Evolutionary conservation across 2,888 invertebrate genomes (phyloP).

Genomic region (Amphimallon solstitiale): DNA sequence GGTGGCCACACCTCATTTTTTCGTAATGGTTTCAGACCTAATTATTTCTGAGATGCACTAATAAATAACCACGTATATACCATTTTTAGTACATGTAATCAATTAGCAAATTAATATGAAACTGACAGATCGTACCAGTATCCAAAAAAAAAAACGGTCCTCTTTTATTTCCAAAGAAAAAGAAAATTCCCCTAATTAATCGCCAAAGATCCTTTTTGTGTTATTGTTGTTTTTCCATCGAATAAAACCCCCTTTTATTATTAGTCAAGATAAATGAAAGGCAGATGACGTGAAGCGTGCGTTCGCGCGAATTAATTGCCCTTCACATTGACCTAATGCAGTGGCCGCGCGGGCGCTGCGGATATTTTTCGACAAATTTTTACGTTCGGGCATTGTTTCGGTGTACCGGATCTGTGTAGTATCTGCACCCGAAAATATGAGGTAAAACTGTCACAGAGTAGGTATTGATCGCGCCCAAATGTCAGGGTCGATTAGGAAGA

Average conservation of each 20-base stretch:
- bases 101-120: too few relatives aligned
- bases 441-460: constrained; percentile 27
- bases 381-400: neutral
- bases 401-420: neutral
- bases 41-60: too few relatives aligned
- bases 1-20: too few relatives aligned
- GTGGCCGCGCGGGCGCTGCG: neutral
- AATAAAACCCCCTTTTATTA: constrained; percentile 18
- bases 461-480: constrained; percentile 26
- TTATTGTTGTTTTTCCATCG: constrained; percentile 21
- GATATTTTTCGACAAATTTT: constrained; percentile 23
- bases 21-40: too few relatives aligned
- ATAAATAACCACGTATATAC: neutral
- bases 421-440: constrained; percentile 21
- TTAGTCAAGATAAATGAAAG: constrained; percentile 28
- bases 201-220: neutral
- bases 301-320: constrained; percentile 22
- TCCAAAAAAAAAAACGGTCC: too few relatives aligned
- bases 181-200: too few relatives aligned
- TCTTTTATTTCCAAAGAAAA: too few relatives aligned
- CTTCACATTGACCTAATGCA: neutral
- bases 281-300: constrained; percentile 20
- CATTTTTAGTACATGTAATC: too few relatives aligned
- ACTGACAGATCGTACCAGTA: too few relatives aligned
- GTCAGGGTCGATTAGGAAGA: constrained; percentile 29